Base-by-base conservation (phyloP, 2,797 vertebrate genomes). In the Betta splendens region DNA sequence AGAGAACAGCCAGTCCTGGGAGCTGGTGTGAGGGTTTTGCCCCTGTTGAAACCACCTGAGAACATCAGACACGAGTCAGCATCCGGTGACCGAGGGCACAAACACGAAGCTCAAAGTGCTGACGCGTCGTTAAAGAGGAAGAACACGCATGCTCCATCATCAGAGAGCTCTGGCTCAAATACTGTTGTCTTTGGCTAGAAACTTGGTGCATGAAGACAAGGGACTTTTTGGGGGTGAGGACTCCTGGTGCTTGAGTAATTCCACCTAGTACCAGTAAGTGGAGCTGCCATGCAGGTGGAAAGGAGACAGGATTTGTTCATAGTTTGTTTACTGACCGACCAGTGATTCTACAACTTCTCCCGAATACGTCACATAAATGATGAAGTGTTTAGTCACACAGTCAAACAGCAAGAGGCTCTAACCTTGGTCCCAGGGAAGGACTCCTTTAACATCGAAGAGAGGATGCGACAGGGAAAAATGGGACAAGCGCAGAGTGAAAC, bases 41-140 rank as follows among this genome's bases (percentile, higher is more conserved):
- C 94, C 95, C 91, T 95, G 95, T 63, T 94, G 92, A 86, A 99
- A 99, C 97, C 97, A 99, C 87, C 97, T 99, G 80, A 35, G 37
- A 49, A 54, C 5, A 75, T 16, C 5, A 1, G n/a, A 58, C 25
- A 37, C n/a, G 20, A 8, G 53, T 53, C 23, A 51, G 42, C 44
- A 47, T 10, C 60, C 44, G 75, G 28, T 38, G 7, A 61, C 22
- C 16, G 1, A 8, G 15, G 32, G 5, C 33, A 38, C 4, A 35
- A 6, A 63, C 37, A 43, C 20, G 42, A 2, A 40, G 46, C 29
- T 49, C 17, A 46, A 62, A 50, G 56, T n/a, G 50, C 56, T 35
- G n/a, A 57, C 7, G 57, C 4, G 11, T 37, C 39, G 21, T 3
- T 9, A 45, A 48, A 16, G 22, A 28, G 8, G 31, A 48, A 47